phyloP scores from a whole-genome alignment of 2,888 invertebrate genomes.

The Hemistola chrysoprasaria region DNA sequence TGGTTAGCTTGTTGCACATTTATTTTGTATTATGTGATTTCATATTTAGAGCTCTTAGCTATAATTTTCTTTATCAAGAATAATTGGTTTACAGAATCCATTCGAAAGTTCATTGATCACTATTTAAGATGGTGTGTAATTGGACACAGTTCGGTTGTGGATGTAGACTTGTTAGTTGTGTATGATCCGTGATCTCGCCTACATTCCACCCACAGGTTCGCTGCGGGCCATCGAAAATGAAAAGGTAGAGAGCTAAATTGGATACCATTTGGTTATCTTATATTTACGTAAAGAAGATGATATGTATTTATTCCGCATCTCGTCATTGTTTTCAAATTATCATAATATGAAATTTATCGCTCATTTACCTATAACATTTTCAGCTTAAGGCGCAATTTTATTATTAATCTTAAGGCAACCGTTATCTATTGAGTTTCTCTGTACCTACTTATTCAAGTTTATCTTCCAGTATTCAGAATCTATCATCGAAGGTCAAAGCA shows the following conservation, averaged over 20 bases:
- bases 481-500: conserved; percentile 6
- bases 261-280: conserved; percentile 6
- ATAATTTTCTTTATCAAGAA: conserved; percentile 25
- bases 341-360: too few species aligned
- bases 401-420: too few species aligned
- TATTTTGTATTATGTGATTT: too few species aligned
- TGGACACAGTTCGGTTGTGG: conserved; percentile 38
- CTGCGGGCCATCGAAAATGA: conserved; percentile 11
- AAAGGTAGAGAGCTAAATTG: conserved; percentile 4
- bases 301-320: too few species aligned
- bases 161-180: conserved; percentile 16
- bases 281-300: too few species aligned
- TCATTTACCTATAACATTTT: too few species aligned
- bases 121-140: conserved; percentile 42
- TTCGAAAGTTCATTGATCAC: conserved; percentile 49
- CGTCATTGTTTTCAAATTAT: too few species aligned
- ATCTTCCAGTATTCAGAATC: conserved; percentile 4
- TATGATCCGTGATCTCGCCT: conserved; percentile 44
- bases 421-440: too few species aligned
- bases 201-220: conserved; percentile 47
- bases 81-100: conserved; percentile 29
- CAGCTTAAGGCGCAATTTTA: too few species aligned
- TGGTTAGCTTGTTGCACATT: too few species aligned
- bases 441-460: too few species aligned
- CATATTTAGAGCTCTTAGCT: too few species aligned